These are phyloP conservation scores for Pseudanteris insignis DNA, from an alignment of 2,888 invertebrate genomes.

Conservation along the genomic window DNA sequence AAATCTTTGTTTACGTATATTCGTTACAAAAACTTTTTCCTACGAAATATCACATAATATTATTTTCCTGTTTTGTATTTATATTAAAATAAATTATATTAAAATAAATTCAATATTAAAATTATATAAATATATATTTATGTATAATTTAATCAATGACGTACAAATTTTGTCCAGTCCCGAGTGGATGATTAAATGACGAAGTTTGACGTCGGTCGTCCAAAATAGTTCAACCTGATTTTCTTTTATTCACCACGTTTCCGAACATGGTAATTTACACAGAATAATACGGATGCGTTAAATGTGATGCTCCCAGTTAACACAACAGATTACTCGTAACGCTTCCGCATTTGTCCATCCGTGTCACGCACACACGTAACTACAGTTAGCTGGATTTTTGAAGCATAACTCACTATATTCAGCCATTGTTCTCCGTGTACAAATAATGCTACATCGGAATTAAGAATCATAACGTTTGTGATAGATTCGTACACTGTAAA, in stretches of 20 bases:
- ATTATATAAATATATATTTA: no score
- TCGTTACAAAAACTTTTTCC: no score
- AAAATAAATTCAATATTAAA: no score
- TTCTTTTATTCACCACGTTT: slow-evolving; percentile 10
- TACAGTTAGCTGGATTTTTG: slow-evolving; percentile 17
- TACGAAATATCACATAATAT: no score
- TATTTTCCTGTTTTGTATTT: no score
- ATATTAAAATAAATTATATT: no score
- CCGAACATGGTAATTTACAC: slow-evolving; percentile 18
- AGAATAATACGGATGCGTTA: slow-evolving; percentile 4
- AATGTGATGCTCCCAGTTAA: slow-evolving; percentile 21
- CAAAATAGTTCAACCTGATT: no score
- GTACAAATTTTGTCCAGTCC: no score
- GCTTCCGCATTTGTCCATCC: slow-evolving; percentile 24
- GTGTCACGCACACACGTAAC: slow-evolving; percentile 5
- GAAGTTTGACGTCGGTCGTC: no score
- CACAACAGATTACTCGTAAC: slow-evolving; percentile 24
- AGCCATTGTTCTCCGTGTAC: slow-evolving; percentile 12
- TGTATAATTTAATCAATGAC: no score
- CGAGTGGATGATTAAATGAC: no score
- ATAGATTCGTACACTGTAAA: slow-evolving; percentile 8
- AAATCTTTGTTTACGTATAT: no score
- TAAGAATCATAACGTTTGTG: slow-evolving; percentile 7
- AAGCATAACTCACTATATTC: slow-evolving; percentile 4
- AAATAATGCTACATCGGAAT: slow-evolving; percentile 11